These are phyloP conservation scores for Drosophila santomea DNA, from an alignment of 1,140 invertebrate genomes.

Conservation along the genomic window DNA sequence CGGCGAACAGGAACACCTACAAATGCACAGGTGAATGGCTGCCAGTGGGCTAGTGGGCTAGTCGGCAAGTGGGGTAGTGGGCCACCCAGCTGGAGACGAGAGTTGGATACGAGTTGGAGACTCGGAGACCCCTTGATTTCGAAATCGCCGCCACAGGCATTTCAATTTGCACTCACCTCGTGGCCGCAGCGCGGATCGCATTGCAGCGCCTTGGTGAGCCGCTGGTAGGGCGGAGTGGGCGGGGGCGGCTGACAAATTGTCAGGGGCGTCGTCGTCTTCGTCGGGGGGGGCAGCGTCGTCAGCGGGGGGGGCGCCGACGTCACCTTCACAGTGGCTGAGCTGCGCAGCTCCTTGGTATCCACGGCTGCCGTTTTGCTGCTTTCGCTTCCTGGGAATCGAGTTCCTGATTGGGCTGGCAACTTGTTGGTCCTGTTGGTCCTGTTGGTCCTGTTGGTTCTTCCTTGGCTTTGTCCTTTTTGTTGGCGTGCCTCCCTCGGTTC, in stretches of 20 bases:
- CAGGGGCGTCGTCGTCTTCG: constrained; percentile 56
- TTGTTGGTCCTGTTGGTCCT: constrained; percentile 43
- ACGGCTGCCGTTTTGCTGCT: constrained; percentile 84
- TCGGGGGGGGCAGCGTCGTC: constrained; percentile 26
- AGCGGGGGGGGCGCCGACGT: constrained; percentile 39
- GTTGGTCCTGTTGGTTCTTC: constrained; percentile 23
- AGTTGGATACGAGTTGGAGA: no score
- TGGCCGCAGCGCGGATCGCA: constrained; percentile 84
- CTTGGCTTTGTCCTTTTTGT: constrained; percentile 14
- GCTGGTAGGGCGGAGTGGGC: constrained; percentile 83
- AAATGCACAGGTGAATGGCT: background rate
- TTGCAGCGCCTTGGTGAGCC: constrained; percentile 84
- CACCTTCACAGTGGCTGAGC: constrained; percentile 66
- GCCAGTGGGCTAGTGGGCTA: background rate
- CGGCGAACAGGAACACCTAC: background rate
- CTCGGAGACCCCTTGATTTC: background rate
- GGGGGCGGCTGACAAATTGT: constrained; percentile 76
- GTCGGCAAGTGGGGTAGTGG: background rate
- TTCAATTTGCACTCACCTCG: constrained; percentile 75
- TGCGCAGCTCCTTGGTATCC: constrained; percentile 81
- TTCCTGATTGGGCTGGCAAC: constrained; percentile 24
- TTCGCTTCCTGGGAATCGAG: constrained; percentile 37
- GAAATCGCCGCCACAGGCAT: background rate
- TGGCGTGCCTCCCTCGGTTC: background rate
- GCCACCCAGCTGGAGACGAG: background rate